Base-by-base conservation (phyloP, 2,797 vertebrate genomes). In the Oreochromis mossambicus region DNA sequence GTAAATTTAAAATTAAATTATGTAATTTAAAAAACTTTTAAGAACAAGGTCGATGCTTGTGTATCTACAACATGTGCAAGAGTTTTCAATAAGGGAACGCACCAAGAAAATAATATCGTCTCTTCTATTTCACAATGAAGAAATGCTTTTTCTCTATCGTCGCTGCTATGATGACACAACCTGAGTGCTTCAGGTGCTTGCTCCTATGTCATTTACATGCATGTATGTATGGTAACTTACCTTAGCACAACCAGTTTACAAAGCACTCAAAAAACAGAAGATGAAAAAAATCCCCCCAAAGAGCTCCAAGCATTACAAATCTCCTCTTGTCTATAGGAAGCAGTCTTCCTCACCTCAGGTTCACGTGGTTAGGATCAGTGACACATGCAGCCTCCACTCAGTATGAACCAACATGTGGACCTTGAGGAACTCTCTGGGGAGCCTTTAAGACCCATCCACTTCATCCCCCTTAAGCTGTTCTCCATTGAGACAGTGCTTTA, bases 361-460 rank as follows among this genome's bases (percentile, higher is more conserved):
- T 75, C 46, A 50, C 26, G 7, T 50, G 83, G 51, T 83, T 56
- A 50, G 61, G 77, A 86, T 84, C 82, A 63, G 54, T 46, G 50
- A 83, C 78, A 58, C 61, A 32, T 73, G 34, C 50, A 26, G 68
- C 68, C 19, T 1, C 3, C 24, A 34, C 83, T 77, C 78, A 81
- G 50, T 9, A 58, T 80, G 82, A 86, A 56, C 38, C 66, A 77
- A 26, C 80, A 76, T 50, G 12, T 79, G 66, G 52, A 63, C 78
- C 78, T 87, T 1, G 1, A 79, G 56, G 46, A 36, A 2, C 82
- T 81, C 81, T 87, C 86, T 52, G 26, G 24, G 48, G 61, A 88
- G 63, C 68, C 46, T 88, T 86, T 90, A 51, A 83, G 66, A 80
- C 55, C 58, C 63, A 79, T 58, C 10, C 6, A 82, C 78, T 17